Evolutionary conservation across 2,113 vertebrate genomes (phyloP).

Genomic region (Calidris pugnax): DNA sequence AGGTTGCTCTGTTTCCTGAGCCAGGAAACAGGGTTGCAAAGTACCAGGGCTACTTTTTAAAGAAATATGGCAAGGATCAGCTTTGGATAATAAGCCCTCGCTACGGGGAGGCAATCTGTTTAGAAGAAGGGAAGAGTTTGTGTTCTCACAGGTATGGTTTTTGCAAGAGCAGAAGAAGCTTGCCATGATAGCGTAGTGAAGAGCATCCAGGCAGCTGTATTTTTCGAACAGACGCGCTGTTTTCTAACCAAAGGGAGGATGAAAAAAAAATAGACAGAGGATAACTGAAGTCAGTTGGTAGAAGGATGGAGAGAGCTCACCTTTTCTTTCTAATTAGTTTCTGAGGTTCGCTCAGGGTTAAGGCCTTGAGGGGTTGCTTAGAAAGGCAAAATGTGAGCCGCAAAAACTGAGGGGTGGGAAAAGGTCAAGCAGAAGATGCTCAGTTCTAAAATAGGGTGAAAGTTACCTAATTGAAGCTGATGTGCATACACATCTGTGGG

Average conservation of each 20-base stretch:
- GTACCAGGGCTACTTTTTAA: background rate
- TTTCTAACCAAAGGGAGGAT: background rate
- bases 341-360: background rate
- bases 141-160: background rate
- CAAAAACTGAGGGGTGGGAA: background rate
- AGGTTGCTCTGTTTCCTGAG: background rate
- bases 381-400: background rate
- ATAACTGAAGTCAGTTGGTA: background rate
- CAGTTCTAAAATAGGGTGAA: fast-evolving
- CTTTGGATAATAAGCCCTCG: background rate
- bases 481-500: background rate
- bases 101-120: background rate
- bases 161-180: background rate
- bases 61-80: background rate
- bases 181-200: background rate
- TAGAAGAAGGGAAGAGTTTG: background rate
- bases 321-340: background rate
- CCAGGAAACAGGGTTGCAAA: background rate
- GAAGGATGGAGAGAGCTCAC: background rate
- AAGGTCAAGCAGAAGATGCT: background rate
- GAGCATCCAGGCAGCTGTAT: background rate
- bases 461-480: fast-evolving
- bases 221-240: background rate
- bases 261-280: background rate
- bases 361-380: background rate